Conservation (phyloP, 2,113 vertebrate genomes). For the Chaetodon trifascialis region DNA sequence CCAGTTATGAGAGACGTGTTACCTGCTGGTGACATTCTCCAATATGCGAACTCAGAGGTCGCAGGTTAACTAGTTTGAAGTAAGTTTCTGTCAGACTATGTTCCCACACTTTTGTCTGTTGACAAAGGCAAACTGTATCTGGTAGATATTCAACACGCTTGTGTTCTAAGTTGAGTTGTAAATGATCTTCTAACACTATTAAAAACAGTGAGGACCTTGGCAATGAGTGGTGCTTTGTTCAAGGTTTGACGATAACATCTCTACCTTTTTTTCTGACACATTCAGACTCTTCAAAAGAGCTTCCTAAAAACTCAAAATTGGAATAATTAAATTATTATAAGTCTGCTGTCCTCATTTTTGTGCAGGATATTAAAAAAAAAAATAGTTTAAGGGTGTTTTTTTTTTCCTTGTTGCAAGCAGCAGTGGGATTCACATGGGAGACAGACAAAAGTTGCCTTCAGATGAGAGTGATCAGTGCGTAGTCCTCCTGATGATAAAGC, state of each 20-base stretch:
- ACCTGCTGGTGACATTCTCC: constrained; percentile 30
- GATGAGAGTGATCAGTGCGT: background rate
- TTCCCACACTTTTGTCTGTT: constrained; percentile 13
- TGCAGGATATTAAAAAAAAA: constrained; percentile 18
- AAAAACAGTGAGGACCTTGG: constrained; percentile 45
- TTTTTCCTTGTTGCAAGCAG: background rate
- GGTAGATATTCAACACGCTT: constrained; percentile 51
- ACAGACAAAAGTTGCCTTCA: background rate
- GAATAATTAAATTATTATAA: constrained; percentile 61
- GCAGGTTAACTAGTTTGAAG: constrained; percentile 53
- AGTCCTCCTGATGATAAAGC: background rate
- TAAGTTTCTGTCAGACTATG: constrained; percentile 39
- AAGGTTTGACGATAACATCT: constrained; percentile 35
- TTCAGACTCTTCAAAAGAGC: constrained; percentile 46
- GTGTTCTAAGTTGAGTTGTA: constrained; percentile 21
- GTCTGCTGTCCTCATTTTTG: constrained; percentile 16
- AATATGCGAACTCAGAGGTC: constrained; percentile 35
- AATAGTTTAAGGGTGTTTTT: constrained; percentile 13
- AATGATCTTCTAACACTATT: constrained; percentile 32
- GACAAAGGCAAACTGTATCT: constrained; percentile 37
- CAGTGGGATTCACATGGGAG: background rate
- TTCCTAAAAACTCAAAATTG: constrained; percentile 37
- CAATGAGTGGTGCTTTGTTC: constrained; percentile 28
- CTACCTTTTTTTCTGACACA: constrained; percentile 42
- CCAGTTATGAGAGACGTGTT: constrained; percentile 43